Percentiles rank a stretch among this genome's conserved stretches.
Evolutionary conservation across 2,797 vertebrate species (phyloP).

Genomic region (Alfaro cultratus): DNA sequence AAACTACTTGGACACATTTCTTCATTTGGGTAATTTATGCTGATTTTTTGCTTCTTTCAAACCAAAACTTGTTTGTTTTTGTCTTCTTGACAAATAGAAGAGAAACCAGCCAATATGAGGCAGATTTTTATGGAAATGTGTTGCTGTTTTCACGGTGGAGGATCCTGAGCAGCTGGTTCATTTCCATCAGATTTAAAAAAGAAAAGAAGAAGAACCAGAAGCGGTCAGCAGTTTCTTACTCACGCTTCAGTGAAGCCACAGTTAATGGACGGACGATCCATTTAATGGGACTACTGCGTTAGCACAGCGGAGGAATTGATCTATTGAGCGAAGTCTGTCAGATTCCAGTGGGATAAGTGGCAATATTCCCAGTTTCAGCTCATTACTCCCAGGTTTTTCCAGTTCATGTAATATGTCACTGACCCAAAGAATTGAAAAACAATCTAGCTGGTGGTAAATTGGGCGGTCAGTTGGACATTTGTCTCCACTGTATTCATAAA

Average conservation of each 20-base stretch:
- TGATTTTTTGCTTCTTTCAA: background rate
- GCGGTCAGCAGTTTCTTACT: background rate
- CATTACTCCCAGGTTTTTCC: background rate
- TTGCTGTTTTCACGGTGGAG: background rate
- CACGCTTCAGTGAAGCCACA: background rate
- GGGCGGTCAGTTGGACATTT: background rate
- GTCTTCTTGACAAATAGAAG: background rate
- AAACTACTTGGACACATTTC: background rate
- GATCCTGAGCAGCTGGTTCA: background rate
- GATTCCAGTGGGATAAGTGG: conserved; percentile 1
- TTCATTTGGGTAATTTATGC: background rate
- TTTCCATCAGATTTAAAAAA: background rate
- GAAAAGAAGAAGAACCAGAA: background rate
- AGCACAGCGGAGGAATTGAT: conserved; percentile 3
- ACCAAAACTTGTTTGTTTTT: background rate
- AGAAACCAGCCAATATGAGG: too few species aligned
- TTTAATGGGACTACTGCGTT: background rate
- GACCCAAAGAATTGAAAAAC: background rate
- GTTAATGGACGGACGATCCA: background rate
- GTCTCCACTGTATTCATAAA: background rate
- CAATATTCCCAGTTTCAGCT: background rate
- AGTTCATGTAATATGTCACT: background rate
- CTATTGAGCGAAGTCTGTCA: conserved; percentile 7
- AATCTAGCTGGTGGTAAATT: conserved; percentile 2
- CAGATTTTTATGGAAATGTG: background rate